Percentiles rank a stretch among this genome's conserved stretches.
phyloP scores from a whole-genome alignment of 2,113 vertebrate genomes.

The Isichthys henryi region DNA sequence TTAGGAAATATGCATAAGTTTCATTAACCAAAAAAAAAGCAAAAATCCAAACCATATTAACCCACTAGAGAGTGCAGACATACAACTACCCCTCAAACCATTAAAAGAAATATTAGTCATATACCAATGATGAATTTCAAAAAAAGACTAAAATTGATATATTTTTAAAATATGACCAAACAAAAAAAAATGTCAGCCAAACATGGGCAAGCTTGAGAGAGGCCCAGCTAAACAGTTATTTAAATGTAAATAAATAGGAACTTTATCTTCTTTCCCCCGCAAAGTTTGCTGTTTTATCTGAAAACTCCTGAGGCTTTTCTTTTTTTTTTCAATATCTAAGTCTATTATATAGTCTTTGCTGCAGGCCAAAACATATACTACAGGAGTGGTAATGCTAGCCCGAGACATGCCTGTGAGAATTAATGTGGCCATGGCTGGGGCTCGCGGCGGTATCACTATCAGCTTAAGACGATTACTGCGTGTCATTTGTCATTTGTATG shows the following conservation, averaged over 20 bases:
- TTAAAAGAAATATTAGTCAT: constrained; percentile 37
- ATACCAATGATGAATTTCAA: constrained; percentile 34
- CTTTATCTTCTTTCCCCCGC: constrained; percentile 45
- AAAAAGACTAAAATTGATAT: constrained; percentile 34
- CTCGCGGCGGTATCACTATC: constrained; percentile 49
- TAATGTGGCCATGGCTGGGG: constrained; percentile 38
- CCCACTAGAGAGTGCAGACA: constrained; percentile 31
- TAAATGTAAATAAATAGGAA: constrained; percentile 50
- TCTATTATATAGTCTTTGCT: constrained; percentile 41
- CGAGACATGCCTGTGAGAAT: constrained; percentile 42
- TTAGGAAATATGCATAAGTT: constrained; percentile 35
- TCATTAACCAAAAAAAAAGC: constrained; percentile 35
- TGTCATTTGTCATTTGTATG: constrained; percentile 65
- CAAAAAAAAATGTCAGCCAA: constrained; percentile 26
- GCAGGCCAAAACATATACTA: constrained; percentile 39
- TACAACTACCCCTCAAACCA: constrained; percentile 36
- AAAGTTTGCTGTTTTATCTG: constrained; percentile 47
- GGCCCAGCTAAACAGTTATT: constrained; percentile 37
- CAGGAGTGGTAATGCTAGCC: constrained; percentile 34
- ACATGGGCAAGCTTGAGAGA: constrained; percentile 28
- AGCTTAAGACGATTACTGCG: constrained; percentile 59
- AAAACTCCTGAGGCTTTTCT: constrained; percentile 39
- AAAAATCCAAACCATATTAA: constrained; percentile 36
- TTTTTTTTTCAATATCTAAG: constrained; percentile 33
- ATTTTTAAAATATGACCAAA: constrained; percentile 27